Conservation (phyloP, 2,797 vertebrate genomes). For the Phaenicophaeus curvirostris region DNA sequence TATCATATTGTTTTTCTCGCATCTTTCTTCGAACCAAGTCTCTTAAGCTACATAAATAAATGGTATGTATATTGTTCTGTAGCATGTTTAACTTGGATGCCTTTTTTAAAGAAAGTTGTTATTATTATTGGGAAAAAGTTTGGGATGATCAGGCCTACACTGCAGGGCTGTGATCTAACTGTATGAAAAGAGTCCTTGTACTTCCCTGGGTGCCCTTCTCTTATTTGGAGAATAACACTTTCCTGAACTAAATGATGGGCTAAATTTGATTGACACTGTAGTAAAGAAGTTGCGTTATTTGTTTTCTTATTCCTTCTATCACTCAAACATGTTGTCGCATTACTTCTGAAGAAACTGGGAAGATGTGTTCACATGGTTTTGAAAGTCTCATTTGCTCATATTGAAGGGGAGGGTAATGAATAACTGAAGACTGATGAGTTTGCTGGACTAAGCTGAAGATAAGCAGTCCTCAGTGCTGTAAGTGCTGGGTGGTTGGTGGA, state of each 20-base stretch:
- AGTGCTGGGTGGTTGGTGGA: rapidly evolving
- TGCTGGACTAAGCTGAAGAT: background rate
- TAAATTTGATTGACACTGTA: background rate
- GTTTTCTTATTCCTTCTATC: background rate
- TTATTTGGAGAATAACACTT: background rate
- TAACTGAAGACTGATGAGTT: background rate
- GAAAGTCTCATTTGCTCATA: background rate
- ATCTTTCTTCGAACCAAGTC: background rate
- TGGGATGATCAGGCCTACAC: background rate
- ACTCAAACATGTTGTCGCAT: rapidly evolving
- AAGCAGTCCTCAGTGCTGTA: background rate
- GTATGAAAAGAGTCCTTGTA: background rate
- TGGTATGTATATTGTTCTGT: background rate
- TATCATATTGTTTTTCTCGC: background rate
- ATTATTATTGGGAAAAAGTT: background rate
- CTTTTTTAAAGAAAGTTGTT: background rate
- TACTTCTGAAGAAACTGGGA: background rate
- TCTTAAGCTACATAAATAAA: background rate
- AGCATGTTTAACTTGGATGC: background rate
- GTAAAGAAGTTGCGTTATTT: background rate
- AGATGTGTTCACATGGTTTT: background rate
- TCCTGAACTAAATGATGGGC: rapidly evolving
- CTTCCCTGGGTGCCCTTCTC: background rate
- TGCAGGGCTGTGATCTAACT: background rate
- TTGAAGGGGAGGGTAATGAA: background rate